These are phyloP conservation scores for Cepphus grylle DNA, from an alignment of 2,113 vertebrate genomes.

Conservation along the genomic window DNA sequence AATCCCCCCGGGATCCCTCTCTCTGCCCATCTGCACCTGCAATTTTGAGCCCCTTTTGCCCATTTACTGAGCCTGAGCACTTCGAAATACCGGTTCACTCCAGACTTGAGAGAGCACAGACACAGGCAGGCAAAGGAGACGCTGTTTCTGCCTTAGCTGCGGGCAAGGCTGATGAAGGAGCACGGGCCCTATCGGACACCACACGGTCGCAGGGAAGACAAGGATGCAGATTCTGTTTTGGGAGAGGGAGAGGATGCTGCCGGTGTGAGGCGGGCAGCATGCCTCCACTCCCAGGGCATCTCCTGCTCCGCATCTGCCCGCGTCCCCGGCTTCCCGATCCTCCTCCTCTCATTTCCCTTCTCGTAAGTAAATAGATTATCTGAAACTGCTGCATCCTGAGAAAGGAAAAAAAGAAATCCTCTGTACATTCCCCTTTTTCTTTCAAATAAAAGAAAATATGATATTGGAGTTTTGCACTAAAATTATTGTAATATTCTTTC, in stretches of 20 bases:
- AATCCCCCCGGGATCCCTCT: too few species aligned
- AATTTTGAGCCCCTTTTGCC: neutral
- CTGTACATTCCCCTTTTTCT: neutral
- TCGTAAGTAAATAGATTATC: neutral
- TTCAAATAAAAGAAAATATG: conserved; percentile 23
- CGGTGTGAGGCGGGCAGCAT: fast-evolving
- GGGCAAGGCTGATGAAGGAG: neutral
- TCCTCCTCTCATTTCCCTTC: neutral
- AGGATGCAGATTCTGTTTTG: neutral
- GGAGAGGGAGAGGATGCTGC: neutral
- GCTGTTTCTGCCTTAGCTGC: neutral
- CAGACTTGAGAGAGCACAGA: neutral
- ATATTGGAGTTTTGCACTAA: conserved; percentile 1
- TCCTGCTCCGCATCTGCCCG: neutral
- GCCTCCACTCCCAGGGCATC: neutral
- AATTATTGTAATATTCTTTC: conserved; percentile 42
- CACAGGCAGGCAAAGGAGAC: neutral
- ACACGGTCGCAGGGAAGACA: fast-evolving
- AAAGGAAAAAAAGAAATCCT: neutral
- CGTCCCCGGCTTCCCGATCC: neutral
- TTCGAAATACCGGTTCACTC: neutral
- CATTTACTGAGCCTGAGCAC: neutral
- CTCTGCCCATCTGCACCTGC: neutral
- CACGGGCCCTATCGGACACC: fast-evolving
- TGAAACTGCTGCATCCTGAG: neutral